Evolutionary conservation across 2,888 invertebrate genomes (phyloP).

Genomic region (Epirrhoe alternata): DNA sequence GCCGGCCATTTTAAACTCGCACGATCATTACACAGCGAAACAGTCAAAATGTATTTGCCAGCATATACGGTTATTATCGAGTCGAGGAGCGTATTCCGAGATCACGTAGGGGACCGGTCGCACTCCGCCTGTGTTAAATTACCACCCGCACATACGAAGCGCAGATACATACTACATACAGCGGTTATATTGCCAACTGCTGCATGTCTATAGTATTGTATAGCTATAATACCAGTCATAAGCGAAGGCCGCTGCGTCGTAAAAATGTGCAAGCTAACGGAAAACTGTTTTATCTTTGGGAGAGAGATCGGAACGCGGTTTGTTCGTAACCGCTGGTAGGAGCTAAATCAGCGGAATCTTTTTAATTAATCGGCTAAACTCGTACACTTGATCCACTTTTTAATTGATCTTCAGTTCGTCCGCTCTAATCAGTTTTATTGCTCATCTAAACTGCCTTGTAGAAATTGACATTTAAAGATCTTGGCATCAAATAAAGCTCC

Average conservation of each 20-base stretch:
- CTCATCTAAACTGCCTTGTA: conserved; percentile 15
- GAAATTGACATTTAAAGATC: conserved; percentile 26
- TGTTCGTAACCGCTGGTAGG: conserved; percentile 16
- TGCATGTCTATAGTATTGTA: conserved; percentile 16
- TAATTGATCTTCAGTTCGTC: conserved; percentile 11
- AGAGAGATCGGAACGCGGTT: conserved; percentile 37
- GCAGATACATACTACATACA: conserved; percentile 15
- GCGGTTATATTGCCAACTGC: conserved; percentile 18
- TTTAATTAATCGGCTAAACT: conserved; percentile 2
- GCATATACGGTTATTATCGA: conserved; percentile 60
- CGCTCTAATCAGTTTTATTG: conserved; percentile 18
- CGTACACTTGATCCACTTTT: background rate
- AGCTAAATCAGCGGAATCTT: conserved; percentile 35
- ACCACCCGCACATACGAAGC: conserved; percentile 41
- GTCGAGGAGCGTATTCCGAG: conserved; percentile 70
- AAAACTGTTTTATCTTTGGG: conserved; percentile 54
- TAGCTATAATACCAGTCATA: conserved; percentile 24
- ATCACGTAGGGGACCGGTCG: conserved; percentile 77
- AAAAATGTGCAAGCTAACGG: conserved; percentile 78
- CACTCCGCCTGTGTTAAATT: conserved; percentile 56
- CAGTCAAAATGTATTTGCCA: conserved; percentile 40
- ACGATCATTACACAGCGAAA: conserved; percentile 29
- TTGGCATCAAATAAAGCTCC: conserved; percentile 22
- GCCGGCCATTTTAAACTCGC: conserved; percentile 25
- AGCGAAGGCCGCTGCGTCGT: conserved; percentile 54